Conservation (phyloP, 2,888 invertebrate species). For the Cosmorhoe ocellata region DNA sequence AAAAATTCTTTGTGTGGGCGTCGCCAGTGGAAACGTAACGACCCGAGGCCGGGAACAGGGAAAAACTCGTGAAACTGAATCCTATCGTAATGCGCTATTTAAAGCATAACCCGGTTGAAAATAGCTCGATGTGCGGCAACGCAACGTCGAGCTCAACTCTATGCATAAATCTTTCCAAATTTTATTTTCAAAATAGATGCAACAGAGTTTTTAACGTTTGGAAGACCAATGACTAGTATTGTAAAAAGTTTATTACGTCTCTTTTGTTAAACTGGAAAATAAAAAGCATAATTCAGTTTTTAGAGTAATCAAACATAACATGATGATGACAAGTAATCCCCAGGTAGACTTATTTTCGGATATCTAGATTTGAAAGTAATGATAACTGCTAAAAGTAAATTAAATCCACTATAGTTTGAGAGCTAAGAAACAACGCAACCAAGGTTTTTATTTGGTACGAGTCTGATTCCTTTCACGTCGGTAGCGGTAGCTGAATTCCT, state of each 20-base stretch:
- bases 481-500: constrained; percentile 54
- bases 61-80: constrained; percentile 82
- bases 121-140: constrained; percentile 78
- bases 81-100: constrained; percentile 82
- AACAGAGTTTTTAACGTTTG: constrained; percentile 51
- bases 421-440: background rate
- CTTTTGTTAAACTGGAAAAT: too few species aligned
- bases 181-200: constrained; percentile 76
- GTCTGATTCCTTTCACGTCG: constrained; percentile 57
- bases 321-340: too few species aligned
- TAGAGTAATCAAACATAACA: too few species aligned
- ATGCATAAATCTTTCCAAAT: constrained; percentile 80
- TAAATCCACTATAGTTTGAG: background rate
- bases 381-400: too few species aligned
- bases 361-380: too few species aligned
- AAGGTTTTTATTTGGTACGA: constrained; percentile 7
- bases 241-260: constrained; percentile 1
- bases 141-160: constrained; percentile 71
- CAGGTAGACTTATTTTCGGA: too few species aligned
- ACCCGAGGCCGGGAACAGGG: constrained; percentile 69
- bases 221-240: constrained; percentile 1
- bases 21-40: constrained; percentile 60
- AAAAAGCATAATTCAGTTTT: too few species aligned
- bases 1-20: constrained; percentile 71
- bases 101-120: constrained; percentile 81